Evolutionary conservation across 1,140 invertebrate species (phyloP).

Genomic region (Apis florea): DNA sequence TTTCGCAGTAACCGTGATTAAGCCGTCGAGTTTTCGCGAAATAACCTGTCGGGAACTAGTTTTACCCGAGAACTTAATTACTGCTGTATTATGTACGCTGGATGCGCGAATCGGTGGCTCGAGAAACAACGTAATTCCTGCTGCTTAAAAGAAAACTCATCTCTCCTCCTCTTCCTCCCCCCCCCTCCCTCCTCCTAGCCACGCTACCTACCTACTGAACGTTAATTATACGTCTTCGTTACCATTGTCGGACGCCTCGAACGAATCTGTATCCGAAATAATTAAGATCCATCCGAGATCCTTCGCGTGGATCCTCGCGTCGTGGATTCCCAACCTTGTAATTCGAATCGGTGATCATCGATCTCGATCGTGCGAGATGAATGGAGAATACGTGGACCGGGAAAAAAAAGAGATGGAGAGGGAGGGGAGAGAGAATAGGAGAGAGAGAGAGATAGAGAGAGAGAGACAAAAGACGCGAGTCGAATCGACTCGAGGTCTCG

Average conservation of each 20-base stretch:
- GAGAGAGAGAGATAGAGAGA: background rate
- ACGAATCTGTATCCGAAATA: conserved; percentile 18
- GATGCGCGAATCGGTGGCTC: conserved; percentile 28
- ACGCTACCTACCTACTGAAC: background rate
- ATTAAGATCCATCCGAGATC: conserved; percentile 9
- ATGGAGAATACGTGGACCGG: background rate
- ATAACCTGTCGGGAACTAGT: conserved; percentile 34
- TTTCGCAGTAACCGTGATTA: conserved; percentile 41
- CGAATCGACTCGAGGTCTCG: conserved; percentile 40
- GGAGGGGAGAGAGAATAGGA: too few species aligned
- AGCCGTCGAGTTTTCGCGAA: conserved; percentile 34
- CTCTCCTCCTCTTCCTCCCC: too few species aligned
- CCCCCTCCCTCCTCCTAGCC: too few species aligned
- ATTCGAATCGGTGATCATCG: background rate
- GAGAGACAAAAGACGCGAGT: conserved; percentile 18
- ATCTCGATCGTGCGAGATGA: background rate
- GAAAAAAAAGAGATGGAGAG: background rate
- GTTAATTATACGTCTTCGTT: conserved; percentile 46
- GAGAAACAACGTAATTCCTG: conserved; percentile 38
- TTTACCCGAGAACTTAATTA: conserved; percentile 42
- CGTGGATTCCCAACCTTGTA: background rate
- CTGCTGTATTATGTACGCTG: conserved; percentile 31
- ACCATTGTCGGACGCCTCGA: conserved; percentile 15
- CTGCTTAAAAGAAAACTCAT: conserved; percentile 31
- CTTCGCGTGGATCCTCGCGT: too few species aligned